Conservation (phyloP, 2,797 vertebrate species). For the Enteromius viviparus region DNA sequence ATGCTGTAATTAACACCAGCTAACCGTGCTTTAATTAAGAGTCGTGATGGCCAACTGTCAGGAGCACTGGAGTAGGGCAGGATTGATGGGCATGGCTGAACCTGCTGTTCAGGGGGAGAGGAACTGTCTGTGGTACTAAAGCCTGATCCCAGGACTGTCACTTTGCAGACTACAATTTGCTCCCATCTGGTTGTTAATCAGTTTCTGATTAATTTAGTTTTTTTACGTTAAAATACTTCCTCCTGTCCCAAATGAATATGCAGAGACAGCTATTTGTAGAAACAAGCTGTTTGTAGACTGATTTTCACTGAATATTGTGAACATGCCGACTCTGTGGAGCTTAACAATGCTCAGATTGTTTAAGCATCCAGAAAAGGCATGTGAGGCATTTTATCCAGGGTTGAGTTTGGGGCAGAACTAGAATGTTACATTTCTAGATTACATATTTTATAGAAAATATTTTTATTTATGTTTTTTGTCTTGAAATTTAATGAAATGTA, state of each 20-base stretch:
- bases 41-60: background rate
- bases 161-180: background rate
- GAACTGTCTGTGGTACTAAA: conserved; percentile 48
- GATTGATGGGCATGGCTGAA: conserved; percentile 10
- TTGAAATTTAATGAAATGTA: too few relatives aligned
- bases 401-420: too few relatives aligned
- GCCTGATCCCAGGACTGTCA: background rate
- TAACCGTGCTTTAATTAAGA: background rate
- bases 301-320: background rate
- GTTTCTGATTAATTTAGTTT: background rate
- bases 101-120: conserved; percentile 4
- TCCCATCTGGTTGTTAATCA: conserved; percentile 1
- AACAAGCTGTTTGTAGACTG: background rate
- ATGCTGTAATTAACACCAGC: conserved; percentile 30
- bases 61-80: background rate
- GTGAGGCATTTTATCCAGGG: background rate
- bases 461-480: too few relatives aligned
- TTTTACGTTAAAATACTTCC: background rate
- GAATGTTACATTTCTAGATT: too few relatives aligned
- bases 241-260: background rate
- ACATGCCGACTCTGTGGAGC: too few relatives aligned
- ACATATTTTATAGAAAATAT: too few relatives aligned
- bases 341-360: background rate
- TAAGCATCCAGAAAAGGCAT: background rate
- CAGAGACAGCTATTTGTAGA: background rate